Percentiles rank a stretch among this genome's conserved stretches.
Conservation (phyloP, 1,140 invertebrate species). For the Alviniconcha marisindica region DNA sequence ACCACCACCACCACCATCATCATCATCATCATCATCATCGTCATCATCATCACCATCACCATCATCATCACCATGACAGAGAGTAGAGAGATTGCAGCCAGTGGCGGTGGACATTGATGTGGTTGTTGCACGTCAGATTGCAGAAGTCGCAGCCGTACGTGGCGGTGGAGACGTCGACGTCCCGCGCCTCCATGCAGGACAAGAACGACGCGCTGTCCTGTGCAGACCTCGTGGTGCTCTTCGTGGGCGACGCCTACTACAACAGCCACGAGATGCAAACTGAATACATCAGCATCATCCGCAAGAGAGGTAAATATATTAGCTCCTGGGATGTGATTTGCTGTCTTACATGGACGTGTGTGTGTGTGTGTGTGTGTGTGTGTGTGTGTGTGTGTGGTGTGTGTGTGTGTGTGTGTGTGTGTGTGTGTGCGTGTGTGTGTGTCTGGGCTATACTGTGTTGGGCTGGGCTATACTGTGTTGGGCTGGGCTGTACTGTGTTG, state of each 20-base stretch:
- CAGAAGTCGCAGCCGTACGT: slow-evolving; percentile 3
- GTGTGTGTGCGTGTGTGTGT: neutral
- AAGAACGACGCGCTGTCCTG: slow-evolving; percentile 34
- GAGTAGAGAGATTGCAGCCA: no score
- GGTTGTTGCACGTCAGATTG: neutral
- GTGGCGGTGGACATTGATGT: no score
- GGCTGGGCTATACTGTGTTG: neutral
- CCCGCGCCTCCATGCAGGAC: slow-evolving; percentile 26
- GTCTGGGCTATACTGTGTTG: neutral
- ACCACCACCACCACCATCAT: no score
- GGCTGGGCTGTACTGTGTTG: no score
- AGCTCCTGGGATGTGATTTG: no score
- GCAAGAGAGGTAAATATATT: neutral
- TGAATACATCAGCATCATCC: slow-evolving; percentile 38
- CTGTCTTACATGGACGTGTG: no score
- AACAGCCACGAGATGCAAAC: slow-evolving; percentile 44
- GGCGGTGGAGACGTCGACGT: slow-evolving; percentile 38
- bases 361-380: neutral
- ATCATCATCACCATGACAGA: no score
- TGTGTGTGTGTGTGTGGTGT: no score
- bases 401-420: neutral
- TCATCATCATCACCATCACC: no score
- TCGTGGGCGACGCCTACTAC: slow-evolving; percentile 39
- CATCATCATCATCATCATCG: no score
- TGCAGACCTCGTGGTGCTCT: slow-evolving; percentile 37